A percentile compares a stretch with the other conserved stretches of the same genome.
Conservation (phyloP, 2,888 invertebrate genomes). For the Drosophila anomalata region DNA sequence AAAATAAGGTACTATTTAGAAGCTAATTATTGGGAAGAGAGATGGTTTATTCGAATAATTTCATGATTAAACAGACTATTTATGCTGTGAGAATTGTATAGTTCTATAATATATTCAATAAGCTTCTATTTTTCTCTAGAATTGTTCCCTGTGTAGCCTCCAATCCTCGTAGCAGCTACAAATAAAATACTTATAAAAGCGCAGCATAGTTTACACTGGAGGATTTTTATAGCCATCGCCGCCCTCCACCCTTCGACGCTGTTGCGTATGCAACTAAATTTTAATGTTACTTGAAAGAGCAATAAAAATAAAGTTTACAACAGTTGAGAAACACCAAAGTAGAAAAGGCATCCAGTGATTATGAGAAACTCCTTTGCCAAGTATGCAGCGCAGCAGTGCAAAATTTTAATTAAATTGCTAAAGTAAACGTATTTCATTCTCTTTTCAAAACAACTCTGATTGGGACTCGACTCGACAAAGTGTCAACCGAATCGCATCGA, state of each 20-base stretch:
- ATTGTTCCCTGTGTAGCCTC: constrained; percentile 1
- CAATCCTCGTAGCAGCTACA: constrained; percentile 40
- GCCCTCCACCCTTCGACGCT: constrained; percentile 8
- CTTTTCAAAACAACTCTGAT: constrained; percentile 11
- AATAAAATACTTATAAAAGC: constrained; percentile 72
- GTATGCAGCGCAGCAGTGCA: constrained; percentile 50
- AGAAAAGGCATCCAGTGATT: constrained; percentile 60
- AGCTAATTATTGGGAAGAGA: not conserved
- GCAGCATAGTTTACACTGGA: constrained; percentile 65
- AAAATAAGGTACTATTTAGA: not conserved
- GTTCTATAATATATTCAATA: no score
- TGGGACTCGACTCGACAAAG: constrained; percentile 12
- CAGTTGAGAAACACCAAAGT: constrained; percentile 62
- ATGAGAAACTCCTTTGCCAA: constrained; percentile 40
- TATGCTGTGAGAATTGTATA: no score
- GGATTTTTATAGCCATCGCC: constrained; percentile 62
- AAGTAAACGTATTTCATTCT: constrained; percentile 20
- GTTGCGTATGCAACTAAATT: constrained; percentile 70
- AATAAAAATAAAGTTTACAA: constrained; percentile 76
- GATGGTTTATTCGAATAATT: no score
- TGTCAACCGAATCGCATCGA: constrained; percentile 65
- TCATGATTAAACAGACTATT: no score
- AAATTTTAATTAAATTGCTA: constrained; percentile 73
- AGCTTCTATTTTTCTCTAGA: no score
- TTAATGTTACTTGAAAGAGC: constrained; percentile 79